Percentiles rank a stretch among this genome's conserved stretches.
These are phyloP conservation scores for Heterochromis multidens DNA, from an alignment of 2,113 vertebrate species.

Conservation along the genomic window DNA sequence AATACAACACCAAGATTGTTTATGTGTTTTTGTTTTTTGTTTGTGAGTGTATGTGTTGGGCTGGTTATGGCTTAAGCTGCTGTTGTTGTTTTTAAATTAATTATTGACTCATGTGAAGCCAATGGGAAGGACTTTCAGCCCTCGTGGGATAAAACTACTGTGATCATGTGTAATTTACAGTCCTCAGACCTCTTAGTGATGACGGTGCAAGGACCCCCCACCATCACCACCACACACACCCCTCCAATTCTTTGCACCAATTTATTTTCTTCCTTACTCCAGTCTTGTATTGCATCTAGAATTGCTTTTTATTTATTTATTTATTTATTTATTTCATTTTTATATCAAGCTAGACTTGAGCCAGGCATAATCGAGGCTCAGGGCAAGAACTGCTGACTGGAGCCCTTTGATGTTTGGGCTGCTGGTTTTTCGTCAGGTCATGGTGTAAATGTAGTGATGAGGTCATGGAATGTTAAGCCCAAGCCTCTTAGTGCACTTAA, in stretches of 20 bases:
- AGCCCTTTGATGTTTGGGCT: conserved; percentile 49
- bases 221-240: neutral
- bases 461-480: conserved; percentile 44
- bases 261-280: neutral
- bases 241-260: neutral
- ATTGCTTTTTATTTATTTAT: neutral
- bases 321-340: neutral
- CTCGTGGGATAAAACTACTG: conserved; percentile 9
- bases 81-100: conserved; percentile 20
- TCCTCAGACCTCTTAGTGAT: neutral
- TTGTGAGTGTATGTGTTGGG: neutral
- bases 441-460: conserved; percentile 43
- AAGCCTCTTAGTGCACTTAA: conserved; percentile 49
- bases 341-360: conserved; percentile 30
- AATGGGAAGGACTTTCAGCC: conserved; percentile 7
- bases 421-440: conserved; percentile 37
- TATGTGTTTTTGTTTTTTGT: neutral
- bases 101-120: conserved; percentile 40
- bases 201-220: neutral
- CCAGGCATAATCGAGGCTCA: conserved; percentile 31
- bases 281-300: neutral
- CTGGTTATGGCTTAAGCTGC: neutral
- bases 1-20: neutral
- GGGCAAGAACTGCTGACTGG: conserved; percentile 44
- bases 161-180: conserved; percentile 54